Base-by-base conservation (phyloP, 2,113 vertebrate species). In the Gila orcuttii region DNA sequence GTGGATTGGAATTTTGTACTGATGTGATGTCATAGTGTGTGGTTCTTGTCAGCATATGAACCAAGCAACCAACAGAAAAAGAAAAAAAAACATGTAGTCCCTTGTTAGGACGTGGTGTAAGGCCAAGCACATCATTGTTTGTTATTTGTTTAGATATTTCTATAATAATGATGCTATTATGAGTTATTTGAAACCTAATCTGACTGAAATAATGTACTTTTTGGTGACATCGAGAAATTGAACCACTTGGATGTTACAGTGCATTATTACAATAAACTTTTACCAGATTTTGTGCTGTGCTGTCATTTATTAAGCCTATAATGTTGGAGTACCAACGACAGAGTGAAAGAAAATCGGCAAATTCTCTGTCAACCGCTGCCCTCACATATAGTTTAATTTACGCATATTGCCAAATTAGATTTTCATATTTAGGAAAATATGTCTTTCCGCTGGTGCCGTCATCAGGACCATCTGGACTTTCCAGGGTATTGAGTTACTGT, bases 391-490 rank as follows among this genome's bases (percentile, higher is more conserved):
- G 82, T 88, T 88, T 80, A 45, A 62, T 69, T 82, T 83, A 23
- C 59, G 12, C 62, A 66, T 42, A 75, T 81, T 82, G 78, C 64
- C 59, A 89, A 93, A 92, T 93, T 91, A 90, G 92, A 91, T 81
- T 87, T 84, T 86, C 87, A 89, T 90, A 92, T 91, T 89, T 91
- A 55, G 50, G 69, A 47, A 83, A 87, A 80, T 69, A 79, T 83
- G 82, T 83, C 77, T 88, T 85, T 79, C 78, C 47, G 31, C 84
- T 76, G 78, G 82, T 84, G 85, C 83, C 59, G 84, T 89, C 86
- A 88, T 85, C 79, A 55, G 79, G 79, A 92, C 93, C 93, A 95
- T 95, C 93, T 94, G 90, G 90, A 90, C 90, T 95, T 95, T 93
- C 90, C 93, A 95, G 93, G 84, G 88, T 93, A 92, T 94, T 86